Base-by-base conservation (phyloP, 2,113 vertebrate species). In the Lepus europaeus region DNA sequence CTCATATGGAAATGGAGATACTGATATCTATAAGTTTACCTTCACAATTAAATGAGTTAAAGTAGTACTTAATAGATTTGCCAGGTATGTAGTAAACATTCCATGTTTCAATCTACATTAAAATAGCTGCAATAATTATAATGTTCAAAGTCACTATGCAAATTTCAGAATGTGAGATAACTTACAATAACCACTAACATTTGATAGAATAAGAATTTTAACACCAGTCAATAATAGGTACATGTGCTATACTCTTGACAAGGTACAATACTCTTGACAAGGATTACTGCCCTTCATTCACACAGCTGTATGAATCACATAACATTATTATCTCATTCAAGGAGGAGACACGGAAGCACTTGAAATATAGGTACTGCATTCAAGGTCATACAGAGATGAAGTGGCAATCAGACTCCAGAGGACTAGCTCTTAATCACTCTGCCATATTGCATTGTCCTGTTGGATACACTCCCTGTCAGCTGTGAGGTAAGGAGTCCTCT, bases 41-140 rank as follows among this genome's bases (percentile, higher is more conserved):
- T 93, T 96, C 36, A 51, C 63, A 33, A 95, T 78, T 77, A 87
- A 83, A 64, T 64, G 33, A 92, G n/a, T 76, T 9, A 92, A 81
- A 80, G 19, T n/a, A 90, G 25, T 9, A 84, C 13, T 59, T 82
- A 39, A 70, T 53, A 66, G 33, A 49, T 68, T 59, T 66, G 20
- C n/a, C 61, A 87, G 12, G 6, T 63, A 56, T 16, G 78, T 0
- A 81, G 16, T 51, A 78, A 93, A 20, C 22, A 70, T 51, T 70
- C 8, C 10, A 53, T 64, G 9, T 33, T 61, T 92, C 93, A 77
- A 76, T 1, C 53, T 53, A 88, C 59, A 36, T 78, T 90, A 90
- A 85, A 94, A 76, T 61, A 87, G 70, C 73, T 84, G 14, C 85
- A 23, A 49, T 88, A 76, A 91, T 25, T 59, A 51, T 69, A 82